Conservation (phyloP, 2,797 vertebrate species). For the Spinibarbus caldwelli region DNA sequence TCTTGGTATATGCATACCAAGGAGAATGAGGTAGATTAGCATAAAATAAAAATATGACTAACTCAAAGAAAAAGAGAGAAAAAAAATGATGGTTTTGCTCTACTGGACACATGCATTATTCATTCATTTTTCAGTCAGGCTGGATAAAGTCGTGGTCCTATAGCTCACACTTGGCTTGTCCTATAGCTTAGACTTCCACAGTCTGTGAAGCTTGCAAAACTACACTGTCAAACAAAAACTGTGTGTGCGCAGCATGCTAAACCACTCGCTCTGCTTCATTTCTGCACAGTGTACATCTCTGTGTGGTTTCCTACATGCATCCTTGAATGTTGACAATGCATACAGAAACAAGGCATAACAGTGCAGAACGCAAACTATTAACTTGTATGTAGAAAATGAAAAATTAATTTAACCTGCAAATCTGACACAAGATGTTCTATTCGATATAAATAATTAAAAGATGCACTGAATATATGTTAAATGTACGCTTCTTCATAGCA, state of each 20-base stretch:
- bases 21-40: neutral
- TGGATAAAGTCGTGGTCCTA: slow-evolving; percentile 48
- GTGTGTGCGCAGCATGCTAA: slow-evolving; percentile 15
- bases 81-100: slow-evolving; percentile 28
- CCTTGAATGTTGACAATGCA: slow-evolving; percentile 19
- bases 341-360: neutral
- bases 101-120: slow-evolving; percentile 55
- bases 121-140: slow-evolving; percentile 28
- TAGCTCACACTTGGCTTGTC: slow-evolving; percentile 38
- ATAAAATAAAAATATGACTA: neutral
- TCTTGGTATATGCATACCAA: neutral
- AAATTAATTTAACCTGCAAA: neutral
- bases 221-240: slow-evolving; percentile 34
- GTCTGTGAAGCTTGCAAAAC: slow-evolving; percentile 40
- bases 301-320: neutral
- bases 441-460: neutral
- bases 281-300: neutral
- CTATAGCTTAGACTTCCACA: slow-evolving; percentile 31
- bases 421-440: neutral
- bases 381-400: neutral
- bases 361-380: neutral
- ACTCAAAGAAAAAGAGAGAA: neutral
- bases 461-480: neutral
- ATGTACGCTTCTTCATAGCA: neutral
- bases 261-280: neutral